Evolutionary conservation across 2,113 vertebrate genomes (phyloP), one percentile per base, ranked within the genome.

Genomic region (Perccottus glenii): DNA sequence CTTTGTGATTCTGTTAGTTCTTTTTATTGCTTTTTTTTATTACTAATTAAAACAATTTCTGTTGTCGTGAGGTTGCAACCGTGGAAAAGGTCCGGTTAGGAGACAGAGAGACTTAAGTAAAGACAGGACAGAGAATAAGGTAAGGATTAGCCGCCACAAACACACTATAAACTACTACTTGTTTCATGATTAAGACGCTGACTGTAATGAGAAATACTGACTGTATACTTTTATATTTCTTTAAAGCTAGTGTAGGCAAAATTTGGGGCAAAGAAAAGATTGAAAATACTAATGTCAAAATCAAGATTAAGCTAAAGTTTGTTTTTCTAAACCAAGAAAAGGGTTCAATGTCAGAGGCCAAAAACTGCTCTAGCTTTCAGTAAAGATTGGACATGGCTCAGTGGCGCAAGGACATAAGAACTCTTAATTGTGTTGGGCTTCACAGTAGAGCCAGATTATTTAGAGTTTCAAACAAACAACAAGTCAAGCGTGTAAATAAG

Each of bases 21-120:
- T 60, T 50, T 38, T 60, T 58, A 32, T 52, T 60, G 49, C 53
- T 73, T 64, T 19, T 44, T 51, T 52, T 43, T 73, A 73, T 70
- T 49, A 33, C 60, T 72, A 80, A 77, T 77, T 60, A 67, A 73
- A 67, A 69, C 0, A 47, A 69, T 75, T 44, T 73, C 69, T 64
- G 66, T 75, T 74, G 68, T 81, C n/a, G 42, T 75, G 70, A 64
- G 27, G 38, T 42, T 61, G 50, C 42, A 58, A 4, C 60, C 63
- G n/a, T n/a, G n/a, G n/a, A n/a, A 32, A 60, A 64, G 51, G 76
- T 73, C 64, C 60, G 52, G 5, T 44, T 47, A 10, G 32, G 53
- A 63, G 33, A 51, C 40, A 42, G 43, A 67, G 8, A 57, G 40
- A 62, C 45, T 40, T 38, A 59, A 52, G 32, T 61, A 42, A 36